Evolutionary conservation across 2,888 invertebrate species (phyloP).

Genomic region (Temnothorax unifasciatus): DNA sequence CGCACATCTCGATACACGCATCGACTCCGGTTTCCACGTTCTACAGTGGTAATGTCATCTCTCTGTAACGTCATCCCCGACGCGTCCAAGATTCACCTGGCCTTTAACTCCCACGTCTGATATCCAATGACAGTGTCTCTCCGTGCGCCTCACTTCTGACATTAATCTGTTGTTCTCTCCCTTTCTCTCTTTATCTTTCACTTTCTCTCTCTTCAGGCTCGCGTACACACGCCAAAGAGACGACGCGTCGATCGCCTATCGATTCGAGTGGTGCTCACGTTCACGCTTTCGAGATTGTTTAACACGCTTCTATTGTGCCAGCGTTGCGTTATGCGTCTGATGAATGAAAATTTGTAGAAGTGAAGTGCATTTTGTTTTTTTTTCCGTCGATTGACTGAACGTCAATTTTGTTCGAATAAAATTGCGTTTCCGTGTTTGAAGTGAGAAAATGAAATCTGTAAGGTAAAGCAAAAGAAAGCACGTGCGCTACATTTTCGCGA

Average conservation of each 20-base stretch:
- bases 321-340: constrained; percentile 16
- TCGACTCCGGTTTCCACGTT: constrained; percentile 74
- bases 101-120: constrained; percentile 73
- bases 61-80: constrained; percentile 80
- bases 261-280: constrained; percentile 64
- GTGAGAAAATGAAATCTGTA: background rate
- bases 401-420: constrained; percentile 4
- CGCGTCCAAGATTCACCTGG: constrained; percentile 71
- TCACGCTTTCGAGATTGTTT: constrained; percentile 42
- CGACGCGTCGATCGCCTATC: constrained; percentile 62
- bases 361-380: constrained; percentile 16
- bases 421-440: background rate
- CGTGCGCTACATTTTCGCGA: background rate
- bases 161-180: constrained; percentile 70
- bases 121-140: constrained; percentile 76
- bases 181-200: constrained; percentile 21
- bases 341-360: constrained; percentile 11
- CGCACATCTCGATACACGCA: constrained; percentile 39
- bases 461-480: background rate
- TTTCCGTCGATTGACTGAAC: background rate
- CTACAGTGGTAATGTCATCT: constrained; percentile 79
- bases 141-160: constrained; percentile 48
- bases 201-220: constrained; percentile 45
- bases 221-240: constrained; percentile 63
- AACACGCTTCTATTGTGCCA: background rate